These are phyloP conservation scores for Dendrocincla tyrannina DNA, from an alignment of 2,797 vertebrate species.

Conservation along the genomic window DNA sequence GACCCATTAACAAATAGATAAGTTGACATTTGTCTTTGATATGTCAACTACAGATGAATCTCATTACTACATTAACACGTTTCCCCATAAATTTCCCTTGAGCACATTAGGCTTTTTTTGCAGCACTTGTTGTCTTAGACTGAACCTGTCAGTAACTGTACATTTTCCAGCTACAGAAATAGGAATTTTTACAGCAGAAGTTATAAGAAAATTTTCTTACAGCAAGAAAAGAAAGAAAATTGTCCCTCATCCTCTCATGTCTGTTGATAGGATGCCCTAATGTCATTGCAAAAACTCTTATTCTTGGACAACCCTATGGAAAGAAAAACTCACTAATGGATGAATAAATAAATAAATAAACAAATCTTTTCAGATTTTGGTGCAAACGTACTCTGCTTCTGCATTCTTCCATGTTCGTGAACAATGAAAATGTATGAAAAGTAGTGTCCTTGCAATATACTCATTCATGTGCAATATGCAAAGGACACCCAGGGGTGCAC, in stretches of 20 bases:
- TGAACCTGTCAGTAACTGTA: background rate
- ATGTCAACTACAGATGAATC: slow-evolving; percentile 39
- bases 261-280: background rate
- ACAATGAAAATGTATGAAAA: background rate
- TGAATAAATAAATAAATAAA: background rate
- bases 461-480: background rate
- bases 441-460: background rate
- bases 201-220: background rate
- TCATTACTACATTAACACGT: slow-evolving; percentile 27
- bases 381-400: background rate
- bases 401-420: background rate
- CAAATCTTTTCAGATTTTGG: background rate
- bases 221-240: background rate
- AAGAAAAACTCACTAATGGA: background rate
- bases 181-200: background rate
- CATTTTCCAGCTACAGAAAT: background rate
- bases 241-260: background rate
- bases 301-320: background rate
- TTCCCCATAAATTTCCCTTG: background rate
- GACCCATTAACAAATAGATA: slow-evolving; percentile 58
- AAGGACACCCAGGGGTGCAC: background rate
- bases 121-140: background rate
- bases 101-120: background rate
- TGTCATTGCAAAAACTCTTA: background rate
- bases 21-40: slow-evolving; percentile 41